Percentiles rank a stretch among this genome's conserved stretches.
Evolutionary conservation across 2,113 vertebrate species (phyloP).

Genomic region (Megaceryle torquata): DNA sequence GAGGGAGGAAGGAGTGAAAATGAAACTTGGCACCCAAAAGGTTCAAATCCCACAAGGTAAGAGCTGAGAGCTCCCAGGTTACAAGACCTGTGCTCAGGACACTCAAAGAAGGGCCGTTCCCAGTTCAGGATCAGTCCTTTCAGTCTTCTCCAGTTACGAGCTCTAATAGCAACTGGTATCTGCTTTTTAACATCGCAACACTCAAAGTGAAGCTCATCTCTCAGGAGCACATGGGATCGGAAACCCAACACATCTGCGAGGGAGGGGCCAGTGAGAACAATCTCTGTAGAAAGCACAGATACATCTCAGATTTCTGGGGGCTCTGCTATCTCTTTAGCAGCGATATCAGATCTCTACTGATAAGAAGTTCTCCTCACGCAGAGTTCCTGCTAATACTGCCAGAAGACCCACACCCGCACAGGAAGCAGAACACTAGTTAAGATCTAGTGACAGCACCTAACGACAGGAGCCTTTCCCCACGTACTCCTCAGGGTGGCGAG

Average conservation of each 20-base stretch:
- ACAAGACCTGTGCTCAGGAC: not conserved
- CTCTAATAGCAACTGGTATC: not conserved
- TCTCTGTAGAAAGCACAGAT: not conserved
- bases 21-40: not conserved
- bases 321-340: not conserved
- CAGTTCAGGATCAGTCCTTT: not conserved
- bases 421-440: not conserved
- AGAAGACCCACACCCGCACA: not conserved
- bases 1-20: conserved; percentile 1
- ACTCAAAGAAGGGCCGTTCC: not conserved
- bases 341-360: not conserved
- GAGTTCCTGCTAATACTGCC: not conserved
- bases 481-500: not conserved
- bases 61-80: not conserved
- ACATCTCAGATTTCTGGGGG: not conserved
- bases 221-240: not conserved
- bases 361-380: not conserved
- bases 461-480: not conserved
- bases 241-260: not conserved
- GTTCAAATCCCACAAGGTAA: not conserved
- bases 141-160: not conserved
- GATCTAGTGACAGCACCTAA: not conserved
- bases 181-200: not conserved
- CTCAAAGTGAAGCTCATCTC: not conserved
- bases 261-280: not conserved